These are phyloP conservation scores for Dreissena rostriformis DNA, from an alignment of 1,140 invertebrate genomes.

Conservation along the genomic window DNA sequence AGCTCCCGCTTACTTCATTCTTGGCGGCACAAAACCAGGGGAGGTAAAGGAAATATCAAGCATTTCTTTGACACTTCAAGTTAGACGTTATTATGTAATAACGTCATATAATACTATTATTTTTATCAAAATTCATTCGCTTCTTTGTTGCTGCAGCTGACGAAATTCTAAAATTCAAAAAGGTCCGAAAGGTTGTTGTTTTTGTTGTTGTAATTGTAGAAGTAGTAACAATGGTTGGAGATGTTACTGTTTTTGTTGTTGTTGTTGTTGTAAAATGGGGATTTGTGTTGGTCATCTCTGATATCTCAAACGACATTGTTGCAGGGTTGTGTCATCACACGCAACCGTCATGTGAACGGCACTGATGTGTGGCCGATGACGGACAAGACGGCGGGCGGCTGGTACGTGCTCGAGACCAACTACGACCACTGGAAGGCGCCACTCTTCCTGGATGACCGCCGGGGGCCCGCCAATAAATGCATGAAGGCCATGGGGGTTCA, in stretches of 20 bases:
- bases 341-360: slow-evolving; percentile 67
- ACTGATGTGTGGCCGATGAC: slow-evolving; percentile 76
- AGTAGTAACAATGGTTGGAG: too few species aligned
- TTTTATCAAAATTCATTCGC: too few species aligned
- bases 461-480: slow-evolving; percentile 83
- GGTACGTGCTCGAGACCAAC: slow-evolving; percentile 85
- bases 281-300: too few species aligned
- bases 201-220: neutral
- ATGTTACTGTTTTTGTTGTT: too few species aligned
- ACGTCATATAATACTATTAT: too few species aligned
- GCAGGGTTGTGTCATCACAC: slow-evolving; percentile 63
- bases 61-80: slow-evolving; percentile 1
- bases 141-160: too few species aligned
- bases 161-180: too few species aligned
- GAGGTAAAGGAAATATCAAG: slow-evolving; percentile 10
- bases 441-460: slow-evolving; percentile 84
- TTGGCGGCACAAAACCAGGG: slow-evolving; percentile 74
- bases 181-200: too few species aligned
- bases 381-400: slow-evolving; percentile 69
- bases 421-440: slow-evolving; percentile 85
- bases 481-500: slow-evolving; percentile 78
- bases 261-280: too few species aligned
- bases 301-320: neutral
- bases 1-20: slow-evolving; percentile 80
- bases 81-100: too few species aligned